phyloP scores from a whole-genome alignment of 2,797 vertebrate genomes.

The Acropternis orthonyx region DNA sequence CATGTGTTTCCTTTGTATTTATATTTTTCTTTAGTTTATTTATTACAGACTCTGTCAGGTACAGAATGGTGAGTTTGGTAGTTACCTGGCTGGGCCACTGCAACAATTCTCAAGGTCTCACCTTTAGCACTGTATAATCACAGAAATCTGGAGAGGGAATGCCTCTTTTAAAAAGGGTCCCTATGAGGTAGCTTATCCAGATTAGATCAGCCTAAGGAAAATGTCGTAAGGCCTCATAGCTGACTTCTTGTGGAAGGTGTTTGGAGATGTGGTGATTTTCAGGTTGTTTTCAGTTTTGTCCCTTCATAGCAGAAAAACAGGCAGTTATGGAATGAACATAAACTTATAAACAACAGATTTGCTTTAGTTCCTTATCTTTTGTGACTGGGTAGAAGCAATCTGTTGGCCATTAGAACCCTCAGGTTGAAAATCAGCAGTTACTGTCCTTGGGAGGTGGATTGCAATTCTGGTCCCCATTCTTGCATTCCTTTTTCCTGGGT shows the following conservation, averaged over 20 bases:
- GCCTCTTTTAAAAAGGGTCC: not conserved
- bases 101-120: not conserved
- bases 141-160: not conserved
- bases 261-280: not conserved
- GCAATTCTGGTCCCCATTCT: not conserved
- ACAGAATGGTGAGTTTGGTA: not conserved
- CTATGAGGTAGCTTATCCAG: not conserved
- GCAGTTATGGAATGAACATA: not conserved
- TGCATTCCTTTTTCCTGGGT: conserved; percentile 21
- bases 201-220: not conserved
- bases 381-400: not conserved
- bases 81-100: not conserved
- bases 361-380: not conserved
- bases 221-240: not conserved
- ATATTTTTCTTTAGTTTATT: not conserved
- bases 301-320: not conserved
- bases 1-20: not conserved
- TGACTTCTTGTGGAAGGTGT: not conserved
- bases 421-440: not conserved
- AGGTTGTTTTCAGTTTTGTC: not conserved
- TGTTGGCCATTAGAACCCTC: not conserved
- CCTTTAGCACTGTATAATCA: not conserved
- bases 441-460: not conserved
- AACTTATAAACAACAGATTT: not conserved
- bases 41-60: not conserved